phyloP scores from a whole-genome alignment of 2,888 invertebrate species.

The Hesperia comma region DNA sequence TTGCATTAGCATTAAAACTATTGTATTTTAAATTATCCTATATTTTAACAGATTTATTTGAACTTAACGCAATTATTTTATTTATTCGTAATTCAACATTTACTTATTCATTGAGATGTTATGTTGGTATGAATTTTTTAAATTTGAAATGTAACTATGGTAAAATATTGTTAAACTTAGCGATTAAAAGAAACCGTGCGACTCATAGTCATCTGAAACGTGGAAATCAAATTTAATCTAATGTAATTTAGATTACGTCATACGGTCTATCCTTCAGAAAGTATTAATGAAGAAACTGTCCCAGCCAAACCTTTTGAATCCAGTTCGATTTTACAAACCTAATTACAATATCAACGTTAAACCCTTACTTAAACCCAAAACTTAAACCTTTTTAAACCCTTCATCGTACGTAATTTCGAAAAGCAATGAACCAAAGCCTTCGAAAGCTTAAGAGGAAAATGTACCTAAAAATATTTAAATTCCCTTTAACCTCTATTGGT shows the following conservation, averaged over 20 bases:
- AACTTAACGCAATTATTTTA: conserved; percentile 48
- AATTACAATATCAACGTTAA: not conserved
- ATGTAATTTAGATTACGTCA: no score
- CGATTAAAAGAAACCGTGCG: conserved; percentile 50
- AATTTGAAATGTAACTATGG: conserved; percentile 5
- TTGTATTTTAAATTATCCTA: conserved; percentile 25
- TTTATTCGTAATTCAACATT: conserved; percentile 1
- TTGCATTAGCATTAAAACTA: conserved; percentile 15
- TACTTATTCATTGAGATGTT: not conserved
- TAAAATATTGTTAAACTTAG: conserved; percentile 55
- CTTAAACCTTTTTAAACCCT: not conserved
- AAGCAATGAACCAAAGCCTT: conserved; percentile 65
- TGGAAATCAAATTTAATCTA: not conserved
- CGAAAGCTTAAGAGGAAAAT: conserved; percentile 60
- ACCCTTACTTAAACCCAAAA: not conserved
- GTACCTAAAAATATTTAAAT: conserved; percentile 59
- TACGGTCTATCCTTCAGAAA: no score
- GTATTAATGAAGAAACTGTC: no score
- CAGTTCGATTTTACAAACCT: conserved; percentile 1
- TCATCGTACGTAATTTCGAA: conserved; percentile 43
- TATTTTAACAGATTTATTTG: conserved; percentile 15
- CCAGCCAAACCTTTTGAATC: not conserved
- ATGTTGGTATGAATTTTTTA: conserved; percentile 6
- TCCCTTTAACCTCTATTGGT: conserved; percentile 62
- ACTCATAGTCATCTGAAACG: not conserved